Conservation (phyloP, 2,888 invertebrate genomes). For the Dolomedes plantarius region DNA sequence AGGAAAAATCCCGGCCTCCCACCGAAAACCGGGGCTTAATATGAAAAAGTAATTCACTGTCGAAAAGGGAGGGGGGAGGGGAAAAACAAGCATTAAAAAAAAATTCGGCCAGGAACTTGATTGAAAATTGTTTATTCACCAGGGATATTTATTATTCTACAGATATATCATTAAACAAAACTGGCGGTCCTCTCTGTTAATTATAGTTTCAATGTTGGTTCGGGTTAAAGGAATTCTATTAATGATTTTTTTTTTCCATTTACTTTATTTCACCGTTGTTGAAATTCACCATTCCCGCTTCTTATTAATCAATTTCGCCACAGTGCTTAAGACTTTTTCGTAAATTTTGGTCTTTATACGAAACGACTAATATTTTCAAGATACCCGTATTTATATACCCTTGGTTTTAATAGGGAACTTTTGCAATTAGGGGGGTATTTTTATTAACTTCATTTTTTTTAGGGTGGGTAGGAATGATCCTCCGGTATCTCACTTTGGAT, state of each 20-base stretch:
- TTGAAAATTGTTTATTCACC: constrained; percentile 20
- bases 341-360: not conserved
- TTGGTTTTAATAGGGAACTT: not conserved
- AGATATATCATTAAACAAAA: not conserved
- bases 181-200: not conserved
- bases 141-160: constrained; percentile 5
- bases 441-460: not conserved
- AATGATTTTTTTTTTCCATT: not conserved
- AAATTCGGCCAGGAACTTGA: not conserved
- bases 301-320: constrained; percentile 16
- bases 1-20: not conserved
- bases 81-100: not conserved
- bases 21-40: not conserved
- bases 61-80: not conserved
- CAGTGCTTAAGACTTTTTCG: not conserved
- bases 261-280: not conserved
- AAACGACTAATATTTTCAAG: not conserved
- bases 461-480: too few relatives aligned
- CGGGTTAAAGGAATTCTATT: not conserved
- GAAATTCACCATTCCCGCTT: constrained; percentile 13
- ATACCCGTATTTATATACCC: constrained; percentile 10
- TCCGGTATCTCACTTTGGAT: too few relatives aligned
- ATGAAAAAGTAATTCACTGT: not conserved
- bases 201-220: constrained; percentile 12
- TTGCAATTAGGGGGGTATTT: not conserved